phyloP scores from a whole-genome alignment of 2,113 vertebrate species.

The Cyanoderma ruficeps region DNA sequence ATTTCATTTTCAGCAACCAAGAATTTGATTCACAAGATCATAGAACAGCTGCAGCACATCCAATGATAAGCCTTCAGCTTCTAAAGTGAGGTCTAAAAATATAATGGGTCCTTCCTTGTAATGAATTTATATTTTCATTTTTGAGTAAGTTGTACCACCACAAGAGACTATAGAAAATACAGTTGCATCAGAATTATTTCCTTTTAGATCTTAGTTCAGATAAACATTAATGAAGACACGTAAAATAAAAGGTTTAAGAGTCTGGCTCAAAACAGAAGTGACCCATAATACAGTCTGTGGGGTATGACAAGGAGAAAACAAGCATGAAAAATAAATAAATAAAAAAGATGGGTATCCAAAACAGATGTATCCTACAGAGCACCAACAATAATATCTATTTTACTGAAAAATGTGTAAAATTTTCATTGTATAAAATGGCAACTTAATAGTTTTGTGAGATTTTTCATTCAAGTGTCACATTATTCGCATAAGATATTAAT shows the following conservation, averaged over 20 bases:
- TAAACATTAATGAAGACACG: not conserved
- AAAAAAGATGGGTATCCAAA: not conserved
- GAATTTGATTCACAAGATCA: not conserved
- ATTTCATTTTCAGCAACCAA: not conserved
- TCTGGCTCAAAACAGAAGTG: not conserved
- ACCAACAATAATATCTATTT: not conserved
- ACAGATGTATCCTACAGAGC: not conserved
- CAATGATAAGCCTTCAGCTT: not conserved
- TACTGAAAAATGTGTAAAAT: not conserved
- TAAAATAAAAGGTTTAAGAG: not conserved
- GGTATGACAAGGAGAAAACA: not conserved
- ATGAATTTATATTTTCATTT: not conserved
- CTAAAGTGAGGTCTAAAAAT: not conserved
- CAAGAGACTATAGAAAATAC: not conserved
- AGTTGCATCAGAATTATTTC: not conserved
- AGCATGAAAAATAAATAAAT: not conserved
- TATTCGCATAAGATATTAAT: not conserved
- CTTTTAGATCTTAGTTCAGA: not conserved
- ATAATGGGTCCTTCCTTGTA: not conserved
- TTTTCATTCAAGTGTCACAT: not conserved
- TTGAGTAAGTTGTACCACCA: not conserved
- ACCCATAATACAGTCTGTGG: not conserved
- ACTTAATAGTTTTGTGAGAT: fast-evolving
- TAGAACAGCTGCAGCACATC: not conserved
- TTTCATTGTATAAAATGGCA: not conserved